A percentile compares a stretch with the other conserved stretches of the same genome.
phyloP scores from a whole-genome alignment of 1,140 invertebrate species.

The Ostrea edulis region DNA sequence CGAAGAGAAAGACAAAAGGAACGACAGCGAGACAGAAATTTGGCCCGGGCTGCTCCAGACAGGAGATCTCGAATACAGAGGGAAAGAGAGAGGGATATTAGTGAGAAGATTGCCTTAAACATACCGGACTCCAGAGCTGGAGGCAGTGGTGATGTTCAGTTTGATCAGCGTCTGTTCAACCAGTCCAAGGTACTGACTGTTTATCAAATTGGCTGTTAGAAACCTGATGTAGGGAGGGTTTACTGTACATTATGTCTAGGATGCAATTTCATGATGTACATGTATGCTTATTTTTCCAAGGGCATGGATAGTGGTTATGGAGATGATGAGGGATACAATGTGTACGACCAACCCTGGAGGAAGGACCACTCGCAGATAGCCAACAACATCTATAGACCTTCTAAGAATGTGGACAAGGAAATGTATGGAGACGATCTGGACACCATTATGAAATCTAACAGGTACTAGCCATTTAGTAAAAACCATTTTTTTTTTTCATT shows the following conservation, averaged over 20 bases:
- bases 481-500: neutral
- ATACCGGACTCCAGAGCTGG: constrained; percentile 88
- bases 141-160: constrained; percentile 89
- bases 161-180: constrained; percentile 98
- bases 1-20: constrained; percentile 94
- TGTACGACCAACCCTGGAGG: constrained; percentile 93
- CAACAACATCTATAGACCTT: constrained; percentile 94
- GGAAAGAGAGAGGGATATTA: constrained; percentile 97
- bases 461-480: constrained; percentile 79
- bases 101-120: constrained; percentile 98
- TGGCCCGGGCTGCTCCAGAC: constrained; percentile 95
- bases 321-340: constrained; percentile 98
- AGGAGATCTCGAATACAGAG: constrained; percentile 93
- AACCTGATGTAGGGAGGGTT: neutral
- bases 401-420: constrained; percentile 93
- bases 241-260: too few relatives aligned
- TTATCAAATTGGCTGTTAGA: neutral
- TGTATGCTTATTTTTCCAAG: constrained; percentile 59
- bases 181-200: constrained; percentile 85
- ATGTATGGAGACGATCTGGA: constrained; percentile 94
- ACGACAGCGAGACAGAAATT: constrained; percentile 93
- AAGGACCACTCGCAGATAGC: constrained; percentile 87
- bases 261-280: too few relatives aligned
- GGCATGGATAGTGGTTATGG: constrained; percentile 98
- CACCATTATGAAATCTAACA: constrained; percentile 91